Percentiles rank a stretch among this genome's conserved stretches.
phyloP scores from a whole-genome alignment of 2,797 vertebrate species.

The Sebastes nivosus region DNA sequence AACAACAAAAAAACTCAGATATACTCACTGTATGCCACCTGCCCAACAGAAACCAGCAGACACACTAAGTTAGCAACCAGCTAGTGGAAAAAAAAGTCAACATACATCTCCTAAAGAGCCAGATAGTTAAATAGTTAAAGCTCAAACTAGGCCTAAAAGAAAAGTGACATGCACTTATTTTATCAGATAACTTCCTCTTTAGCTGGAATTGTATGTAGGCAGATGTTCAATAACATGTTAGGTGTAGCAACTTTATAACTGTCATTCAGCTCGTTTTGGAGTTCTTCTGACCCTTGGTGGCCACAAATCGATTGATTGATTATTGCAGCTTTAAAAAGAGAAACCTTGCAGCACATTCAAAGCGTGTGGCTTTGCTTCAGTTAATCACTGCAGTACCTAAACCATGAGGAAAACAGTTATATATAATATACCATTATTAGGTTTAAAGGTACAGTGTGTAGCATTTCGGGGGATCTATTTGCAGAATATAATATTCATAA shows the following conservation, averaged over 20 bases:
- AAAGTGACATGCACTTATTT: background rate
- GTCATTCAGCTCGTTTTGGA: background rate
- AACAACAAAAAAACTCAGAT: background rate
- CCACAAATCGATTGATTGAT: constrained; percentile 7
- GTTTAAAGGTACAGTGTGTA: background rate
- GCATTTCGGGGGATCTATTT: too few species aligned
- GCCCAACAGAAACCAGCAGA: background rate
- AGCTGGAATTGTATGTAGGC: background rate
- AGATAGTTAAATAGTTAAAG: background rate
- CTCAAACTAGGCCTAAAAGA: background rate
- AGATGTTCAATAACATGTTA: background rate
- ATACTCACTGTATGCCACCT: background rate
- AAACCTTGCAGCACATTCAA: constrained; percentile 42
- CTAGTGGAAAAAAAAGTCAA: background rate
- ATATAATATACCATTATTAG: background rate
- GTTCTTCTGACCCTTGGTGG: constrained; percentile 8
- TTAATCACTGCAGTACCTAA: background rate
- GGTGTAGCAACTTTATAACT: background rate
- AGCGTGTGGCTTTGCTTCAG: constrained; percentile 18
- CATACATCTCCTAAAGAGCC: background rate
- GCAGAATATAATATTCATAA: too few species aligned
- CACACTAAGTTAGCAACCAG: background rate
- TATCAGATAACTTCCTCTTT: background rate
- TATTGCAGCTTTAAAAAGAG: constrained; percentile 42
- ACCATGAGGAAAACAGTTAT: background rate